These are phyloP conservation scores for Cercopithecus hamlyni DNA, from an alignment of 2,797 vertebrate genomes.

Conservation along the genomic window DNA sequence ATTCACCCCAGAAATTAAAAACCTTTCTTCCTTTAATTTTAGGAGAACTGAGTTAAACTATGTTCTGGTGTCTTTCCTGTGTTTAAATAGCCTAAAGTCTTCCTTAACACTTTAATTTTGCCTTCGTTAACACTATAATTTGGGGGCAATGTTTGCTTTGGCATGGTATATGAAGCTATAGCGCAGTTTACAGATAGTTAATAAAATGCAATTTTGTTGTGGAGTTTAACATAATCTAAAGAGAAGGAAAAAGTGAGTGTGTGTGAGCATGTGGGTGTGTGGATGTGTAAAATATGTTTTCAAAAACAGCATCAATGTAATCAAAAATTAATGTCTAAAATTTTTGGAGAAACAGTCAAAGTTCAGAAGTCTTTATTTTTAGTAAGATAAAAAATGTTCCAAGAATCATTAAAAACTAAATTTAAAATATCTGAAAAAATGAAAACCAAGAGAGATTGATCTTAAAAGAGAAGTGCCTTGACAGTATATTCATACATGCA, in stretches of 20 bases:
- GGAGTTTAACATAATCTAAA: neutral
- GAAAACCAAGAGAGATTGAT: neutral
- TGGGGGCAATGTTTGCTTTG: neutral
- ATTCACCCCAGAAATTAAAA: neutral
- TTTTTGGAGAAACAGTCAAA: neutral
- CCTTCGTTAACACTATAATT: neutral
- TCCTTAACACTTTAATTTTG: neutral
- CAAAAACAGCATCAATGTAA: neutral
- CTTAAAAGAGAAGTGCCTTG: neutral
- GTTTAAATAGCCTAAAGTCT: neutral
- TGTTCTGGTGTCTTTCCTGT: neutral
- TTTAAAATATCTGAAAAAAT: neutral
- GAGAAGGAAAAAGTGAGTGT: neutral
- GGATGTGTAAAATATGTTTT: neutral
- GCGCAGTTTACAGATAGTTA: neutral
- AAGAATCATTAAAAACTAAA: neutral
- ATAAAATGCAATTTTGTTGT: neutral
- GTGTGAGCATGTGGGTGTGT: neutral
- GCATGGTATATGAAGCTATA: neutral
- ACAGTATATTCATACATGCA: neutral
- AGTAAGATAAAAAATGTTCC: neutral
- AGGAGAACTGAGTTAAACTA: neutral
- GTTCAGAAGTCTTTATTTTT: neutral
- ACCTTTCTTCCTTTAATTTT: neutral
- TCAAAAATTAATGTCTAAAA: neutral